A percentile compares a stretch with the other conserved stretches of the same genome.
Evolutionary conservation across 35 echinoderm and acorn worm genomes (phyloP).

Genomic region (Strongylocentrotus purpuratus): DNA sequence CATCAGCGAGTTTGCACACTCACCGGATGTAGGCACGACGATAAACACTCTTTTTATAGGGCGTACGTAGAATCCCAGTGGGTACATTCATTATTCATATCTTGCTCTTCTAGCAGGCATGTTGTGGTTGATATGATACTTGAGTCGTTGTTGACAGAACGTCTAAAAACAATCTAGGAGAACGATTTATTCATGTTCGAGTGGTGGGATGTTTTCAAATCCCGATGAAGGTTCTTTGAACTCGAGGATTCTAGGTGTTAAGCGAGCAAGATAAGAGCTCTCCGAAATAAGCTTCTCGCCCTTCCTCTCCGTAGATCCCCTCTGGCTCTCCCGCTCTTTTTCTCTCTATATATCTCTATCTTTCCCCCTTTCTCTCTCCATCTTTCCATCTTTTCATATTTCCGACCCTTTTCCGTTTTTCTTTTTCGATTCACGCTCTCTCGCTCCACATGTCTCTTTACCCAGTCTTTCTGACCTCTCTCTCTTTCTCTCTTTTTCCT

Average conservation of each 20-base stretch:
- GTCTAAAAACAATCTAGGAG: neutral
- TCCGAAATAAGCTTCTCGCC: neutral
- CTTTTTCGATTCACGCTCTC: too few species aligned
- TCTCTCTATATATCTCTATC: neutral
- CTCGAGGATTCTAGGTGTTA: neutral
- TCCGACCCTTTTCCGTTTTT: too few species aligned
- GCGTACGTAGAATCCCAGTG: neutral
- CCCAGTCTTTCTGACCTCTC: too few species aligned
- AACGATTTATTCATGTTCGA: conserved; percentile 1
- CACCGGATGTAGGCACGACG: too few species aligned
- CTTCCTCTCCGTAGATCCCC: neutral
- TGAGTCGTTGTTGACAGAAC: neutral
- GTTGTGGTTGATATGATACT: neutral
- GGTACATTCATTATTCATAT: neutral
- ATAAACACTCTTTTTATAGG: neutral
- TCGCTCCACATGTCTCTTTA: too few species aligned
- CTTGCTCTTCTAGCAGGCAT: neutral
- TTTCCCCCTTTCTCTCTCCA: too few species aligned
- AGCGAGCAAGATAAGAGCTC: neutral
- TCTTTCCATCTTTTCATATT: too few species aligned
- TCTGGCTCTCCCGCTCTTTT: neutral
- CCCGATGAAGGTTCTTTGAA: neutral
- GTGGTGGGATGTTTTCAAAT: neutral
- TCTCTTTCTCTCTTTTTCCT: too few species aligned
- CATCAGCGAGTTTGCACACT: too few species aligned